Percentiles rank a stretch among this genome's conserved stretches.
Evolutionary conservation across 2,113 vertebrate genomes (phyloP).

Genomic region (Illadopsis cleaveri): DNA sequence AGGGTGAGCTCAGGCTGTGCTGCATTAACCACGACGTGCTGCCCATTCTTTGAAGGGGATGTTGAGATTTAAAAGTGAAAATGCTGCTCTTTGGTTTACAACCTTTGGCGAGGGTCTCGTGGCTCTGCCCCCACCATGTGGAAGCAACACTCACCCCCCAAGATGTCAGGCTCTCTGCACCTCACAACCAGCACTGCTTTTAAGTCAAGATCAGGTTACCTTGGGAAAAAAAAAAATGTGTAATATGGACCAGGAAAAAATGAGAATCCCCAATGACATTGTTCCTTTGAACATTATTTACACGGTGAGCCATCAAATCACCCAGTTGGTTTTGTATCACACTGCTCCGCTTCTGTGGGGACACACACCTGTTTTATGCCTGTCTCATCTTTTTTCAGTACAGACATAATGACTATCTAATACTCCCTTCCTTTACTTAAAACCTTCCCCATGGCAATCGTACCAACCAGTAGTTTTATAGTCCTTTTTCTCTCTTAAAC

Average conservation of each 20-base stretch:
- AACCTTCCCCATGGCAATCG: not conserved
- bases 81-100: not conserved
- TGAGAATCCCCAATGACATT: not conserved
- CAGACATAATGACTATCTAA: not conserved
- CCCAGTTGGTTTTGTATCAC: not conserved
- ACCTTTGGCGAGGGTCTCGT: accelerated
- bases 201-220: not conserved
- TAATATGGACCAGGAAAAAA: not conserved
- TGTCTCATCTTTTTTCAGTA: not conserved
- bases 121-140: not conserved
- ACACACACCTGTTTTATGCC: not conserved
- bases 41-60: not conserved
- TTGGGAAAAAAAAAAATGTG: not conserved
- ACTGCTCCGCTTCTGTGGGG: not conserved
- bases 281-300: not conserved
- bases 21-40: not conserved
- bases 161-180: not conserved
- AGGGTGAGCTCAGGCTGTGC: not conserved
- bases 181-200: not conserved
- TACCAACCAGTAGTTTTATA: not conserved
- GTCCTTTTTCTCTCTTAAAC: not conserved
- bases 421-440: not conserved
- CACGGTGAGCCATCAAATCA: accelerated
- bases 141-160: accelerated
- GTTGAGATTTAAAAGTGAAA: not conserved